Percentiles rank a stretch among this genome's conserved stretches.
Evolutionary conservation across 2,797 vertebrate genomes (phyloP).

Genomic region (Schizopygopsis pylzovi): DNA sequence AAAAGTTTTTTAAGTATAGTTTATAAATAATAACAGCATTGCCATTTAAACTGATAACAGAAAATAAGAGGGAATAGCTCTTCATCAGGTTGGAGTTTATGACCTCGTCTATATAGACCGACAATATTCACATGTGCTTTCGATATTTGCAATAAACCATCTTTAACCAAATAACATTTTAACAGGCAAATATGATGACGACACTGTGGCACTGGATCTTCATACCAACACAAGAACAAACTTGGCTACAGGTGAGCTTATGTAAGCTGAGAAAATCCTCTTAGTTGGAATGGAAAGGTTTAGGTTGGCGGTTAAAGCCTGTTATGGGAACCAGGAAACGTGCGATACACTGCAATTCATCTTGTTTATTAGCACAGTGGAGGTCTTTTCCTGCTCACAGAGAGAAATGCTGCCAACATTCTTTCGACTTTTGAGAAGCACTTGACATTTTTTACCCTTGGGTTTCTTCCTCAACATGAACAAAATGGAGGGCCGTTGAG

Average conservation of each 20-base stretch:
- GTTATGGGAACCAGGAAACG: constrained; percentile 73
- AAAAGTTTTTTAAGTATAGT: not conserved
- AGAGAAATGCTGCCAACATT: constrained; percentile 77
- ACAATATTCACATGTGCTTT: constrained; percentile 13
- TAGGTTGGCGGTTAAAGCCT: constrained; percentile 59
- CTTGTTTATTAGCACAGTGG: constrained; percentile 72
- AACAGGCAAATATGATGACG: constrained; percentile 39
- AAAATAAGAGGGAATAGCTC: not conserved
- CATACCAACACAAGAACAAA: constrained; percentile 63
- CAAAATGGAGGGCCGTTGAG: constrained; percentile 64
- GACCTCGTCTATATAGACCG: constrained; percentile 15
- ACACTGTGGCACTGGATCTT: constrained; percentile 51
- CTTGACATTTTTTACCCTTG: constrained; percentile 73
- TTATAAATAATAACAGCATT: constrained; percentile 17
- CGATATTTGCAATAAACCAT: constrained; percentile 28
- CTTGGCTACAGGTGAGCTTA: constrained; percentile 54
- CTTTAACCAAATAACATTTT: constrained; percentile 35
- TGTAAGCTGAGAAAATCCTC: constrained; percentile 62
- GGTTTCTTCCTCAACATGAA: constrained; percentile 65
- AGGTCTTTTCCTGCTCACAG: constrained; percentile 71
- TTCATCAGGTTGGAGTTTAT: constrained; percentile 19
- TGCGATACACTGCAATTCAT: constrained; percentile 73
- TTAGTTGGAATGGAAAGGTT: constrained; percentile 64
- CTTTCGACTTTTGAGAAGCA: constrained; percentile 71
- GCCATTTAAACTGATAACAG: constrained; percentile 12